Evolutionary conservation across 2,888 invertebrate species (phyloP).

Genomic region (Silvanus unidentatus): DNA sequence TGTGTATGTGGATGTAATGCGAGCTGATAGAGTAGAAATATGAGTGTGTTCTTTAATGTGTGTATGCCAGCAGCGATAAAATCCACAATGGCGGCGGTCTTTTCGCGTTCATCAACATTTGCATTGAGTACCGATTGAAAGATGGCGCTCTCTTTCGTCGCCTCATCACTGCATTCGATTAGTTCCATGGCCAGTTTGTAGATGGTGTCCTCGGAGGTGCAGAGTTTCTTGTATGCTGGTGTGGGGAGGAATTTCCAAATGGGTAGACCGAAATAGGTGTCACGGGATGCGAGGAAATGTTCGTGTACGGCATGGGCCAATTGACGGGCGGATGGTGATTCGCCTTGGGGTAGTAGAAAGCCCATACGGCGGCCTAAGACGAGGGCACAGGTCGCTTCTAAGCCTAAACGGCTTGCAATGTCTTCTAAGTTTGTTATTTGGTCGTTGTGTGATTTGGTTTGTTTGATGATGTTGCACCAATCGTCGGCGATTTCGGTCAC

Average conservation of each 20-base stretch:
- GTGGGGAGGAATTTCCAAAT: conserved; percentile 77
- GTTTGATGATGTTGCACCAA: conserved; percentile 61
- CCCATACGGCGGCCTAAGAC: conserved; percentile 76
- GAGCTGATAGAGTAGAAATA: conserved; percentile 70
- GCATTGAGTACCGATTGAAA: conserved; percentile 67
- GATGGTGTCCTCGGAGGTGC: conserved; percentile 70
- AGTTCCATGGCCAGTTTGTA: conserved; percentile 72
- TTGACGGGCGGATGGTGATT: conserved; percentile 52
- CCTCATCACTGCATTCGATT: conserved; percentile 58
- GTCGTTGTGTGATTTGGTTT: conserved; percentile 49
- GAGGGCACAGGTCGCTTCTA: conserved; percentile 74
- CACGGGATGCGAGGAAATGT: conserved; percentile 71
- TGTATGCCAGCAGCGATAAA: conserved; percentile 84
- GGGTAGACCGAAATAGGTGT: conserved; percentile 76
- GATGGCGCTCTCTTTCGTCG: conserved; percentile 58
- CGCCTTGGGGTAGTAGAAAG: conserved; percentile 50
- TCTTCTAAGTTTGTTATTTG: conserved; percentile 61
- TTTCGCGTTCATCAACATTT: conserved; percentile 69
- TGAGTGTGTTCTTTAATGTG: conserved; percentile 77
- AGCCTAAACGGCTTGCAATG: conserved; percentile 68
- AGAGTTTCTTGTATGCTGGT: conserved; percentile 63
- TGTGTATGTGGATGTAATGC: conserved; percentile 64
- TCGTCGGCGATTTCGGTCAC: conserved; percentile 72
- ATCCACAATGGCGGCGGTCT: conserved; percentile 79
- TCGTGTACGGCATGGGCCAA: conserved; percentile 70